Evolutionary conservation across 2,113 vertebrate genomes (phyloP).

Genomic region (Turnix velox): DNA sequence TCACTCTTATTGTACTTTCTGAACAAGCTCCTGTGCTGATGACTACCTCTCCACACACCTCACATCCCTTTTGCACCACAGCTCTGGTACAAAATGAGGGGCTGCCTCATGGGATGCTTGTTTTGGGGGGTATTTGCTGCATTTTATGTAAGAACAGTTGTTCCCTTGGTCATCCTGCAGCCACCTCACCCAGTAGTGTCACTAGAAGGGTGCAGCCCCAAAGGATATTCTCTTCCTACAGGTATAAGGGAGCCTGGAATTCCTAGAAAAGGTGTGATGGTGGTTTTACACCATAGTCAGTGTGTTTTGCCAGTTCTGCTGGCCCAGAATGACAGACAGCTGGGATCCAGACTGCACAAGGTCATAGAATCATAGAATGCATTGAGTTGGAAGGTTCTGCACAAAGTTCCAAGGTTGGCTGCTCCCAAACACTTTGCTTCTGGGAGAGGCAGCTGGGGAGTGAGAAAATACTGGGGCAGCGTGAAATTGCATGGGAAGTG

Average conservation of each 20-base stretch:
- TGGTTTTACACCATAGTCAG: too few relatives aligned
- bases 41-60: background rate
- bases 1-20: background rate
- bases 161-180: too few relatives aligned
- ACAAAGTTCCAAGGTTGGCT: fast-evolving
- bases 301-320: background rate
- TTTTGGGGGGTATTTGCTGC: background rate
- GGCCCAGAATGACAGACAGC: background rate
- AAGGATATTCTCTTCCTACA: too few relatives aligned
- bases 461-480: background rate
- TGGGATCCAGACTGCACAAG: background rate
- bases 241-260: too few relatives aligned
- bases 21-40: background rate
- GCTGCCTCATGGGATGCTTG: background rate
- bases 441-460: background rate
- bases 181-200: too few relatives aligned
- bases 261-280: too few relatives aligned
- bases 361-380: too few relatives aligned
- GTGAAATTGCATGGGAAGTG: background rate
- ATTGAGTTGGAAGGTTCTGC: background rate
- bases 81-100: background rate
- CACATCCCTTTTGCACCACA: background rate
- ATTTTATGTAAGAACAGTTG: too few relatives aligned
- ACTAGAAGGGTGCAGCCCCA: too few relatives aligned
- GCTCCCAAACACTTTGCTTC: background rate